Conservation (phyloP, 2,797 vertebrate genomes). For the Odontamblyopus rebecca region DNA sequence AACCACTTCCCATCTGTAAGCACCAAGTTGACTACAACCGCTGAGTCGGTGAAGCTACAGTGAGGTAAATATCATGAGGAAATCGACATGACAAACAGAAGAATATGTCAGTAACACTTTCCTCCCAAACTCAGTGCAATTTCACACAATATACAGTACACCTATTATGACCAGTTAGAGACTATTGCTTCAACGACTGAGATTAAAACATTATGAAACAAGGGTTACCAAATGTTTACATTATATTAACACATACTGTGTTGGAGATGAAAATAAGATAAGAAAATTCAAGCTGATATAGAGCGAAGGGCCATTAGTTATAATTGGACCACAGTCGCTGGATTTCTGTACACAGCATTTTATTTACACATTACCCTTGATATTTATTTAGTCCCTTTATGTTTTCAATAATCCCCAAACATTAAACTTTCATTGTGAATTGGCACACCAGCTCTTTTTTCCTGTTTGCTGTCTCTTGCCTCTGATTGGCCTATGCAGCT, state of each 20-base stretch:
- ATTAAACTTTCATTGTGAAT: constrained; percentile 68
- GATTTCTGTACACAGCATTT: constrained; percentile 75
- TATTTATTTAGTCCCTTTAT: constrained; percentile 50
- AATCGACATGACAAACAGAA: constrained; percentile 57
- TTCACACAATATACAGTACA: constrained; percentile 75
- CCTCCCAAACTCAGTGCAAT: constrained; percentile 57
- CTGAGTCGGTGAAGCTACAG: constrained; percentile 59
- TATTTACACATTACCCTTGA: constrained; percentile 69
- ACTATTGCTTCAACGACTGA: constrained; percentile 68
- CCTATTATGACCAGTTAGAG: constrained; percentile 67
- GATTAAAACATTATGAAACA: constrained; percentile 57
- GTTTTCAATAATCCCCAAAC: constrained; percentile 49
- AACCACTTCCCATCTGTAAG: constrained; percentile 48
- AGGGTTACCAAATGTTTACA: constrained; percentile 57
- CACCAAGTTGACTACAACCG: constrained; percentile 56
- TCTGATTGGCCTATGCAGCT: constrained; percentile 68
- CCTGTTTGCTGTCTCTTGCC: constrained; percentile 77
- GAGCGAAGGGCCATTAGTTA: constrained; percentile 65
- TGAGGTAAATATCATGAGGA: constrained; percentile 69
- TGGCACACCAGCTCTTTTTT: constrained; percentile 60
- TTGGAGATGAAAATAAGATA: constrained; percentile 66
- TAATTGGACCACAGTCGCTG: constrained; percentile 64
- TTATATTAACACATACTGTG: constrained; percentile 61
- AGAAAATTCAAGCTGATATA: constrained; percentile 73
- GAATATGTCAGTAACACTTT: constrained; percentile 57